These are phyloP conservation scores for Tokudaia muenninki DNA, from an alignment of 2,797 vertebrate species.

Conservation along the genomic window DNA sequence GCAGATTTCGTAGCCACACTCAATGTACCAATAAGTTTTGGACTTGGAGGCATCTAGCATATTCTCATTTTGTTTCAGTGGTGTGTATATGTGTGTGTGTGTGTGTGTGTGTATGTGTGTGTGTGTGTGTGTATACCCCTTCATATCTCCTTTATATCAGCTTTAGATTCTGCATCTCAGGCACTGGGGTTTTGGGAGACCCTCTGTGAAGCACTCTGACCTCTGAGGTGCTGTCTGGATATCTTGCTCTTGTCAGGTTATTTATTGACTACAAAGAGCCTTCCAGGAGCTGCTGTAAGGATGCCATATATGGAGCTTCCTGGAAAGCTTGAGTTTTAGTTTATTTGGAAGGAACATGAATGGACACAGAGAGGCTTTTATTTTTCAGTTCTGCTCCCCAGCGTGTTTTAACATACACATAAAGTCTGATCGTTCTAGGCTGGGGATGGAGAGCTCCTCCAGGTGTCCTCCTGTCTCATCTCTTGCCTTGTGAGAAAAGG, in stretches of 20 bases:
- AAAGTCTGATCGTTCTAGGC: background rate
- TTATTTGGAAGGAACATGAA: constrained; percentile 31
- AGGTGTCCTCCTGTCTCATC: background rate
- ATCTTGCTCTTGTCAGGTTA: background rate
- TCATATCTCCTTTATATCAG: background rate
- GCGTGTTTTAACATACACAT: background rate
- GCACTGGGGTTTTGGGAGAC: background rate
- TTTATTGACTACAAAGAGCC: background rate
- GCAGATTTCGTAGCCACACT: background rate
- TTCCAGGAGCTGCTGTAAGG: background rate
- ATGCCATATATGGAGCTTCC: background rate
- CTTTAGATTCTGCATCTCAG: background rate
- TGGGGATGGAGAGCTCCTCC: background rate
- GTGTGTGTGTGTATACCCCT: too few relatives aligned
- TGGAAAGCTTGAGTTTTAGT: background rate
- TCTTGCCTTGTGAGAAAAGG: constrained; percentile 16
- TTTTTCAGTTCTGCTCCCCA: background rate
- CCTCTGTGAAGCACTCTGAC: background rate
- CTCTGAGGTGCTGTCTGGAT: background rate
- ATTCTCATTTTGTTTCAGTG: background rate
- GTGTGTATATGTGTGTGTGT: background rate
- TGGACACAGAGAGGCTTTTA: constrained; percentile 29
- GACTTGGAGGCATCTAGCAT: background rate
- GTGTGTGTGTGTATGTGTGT: background rate
- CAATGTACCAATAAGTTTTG: background rate